Conservation (phyloP, 2,113 vertebrate species). For the Aptenodytes patagonicus region DNA sequence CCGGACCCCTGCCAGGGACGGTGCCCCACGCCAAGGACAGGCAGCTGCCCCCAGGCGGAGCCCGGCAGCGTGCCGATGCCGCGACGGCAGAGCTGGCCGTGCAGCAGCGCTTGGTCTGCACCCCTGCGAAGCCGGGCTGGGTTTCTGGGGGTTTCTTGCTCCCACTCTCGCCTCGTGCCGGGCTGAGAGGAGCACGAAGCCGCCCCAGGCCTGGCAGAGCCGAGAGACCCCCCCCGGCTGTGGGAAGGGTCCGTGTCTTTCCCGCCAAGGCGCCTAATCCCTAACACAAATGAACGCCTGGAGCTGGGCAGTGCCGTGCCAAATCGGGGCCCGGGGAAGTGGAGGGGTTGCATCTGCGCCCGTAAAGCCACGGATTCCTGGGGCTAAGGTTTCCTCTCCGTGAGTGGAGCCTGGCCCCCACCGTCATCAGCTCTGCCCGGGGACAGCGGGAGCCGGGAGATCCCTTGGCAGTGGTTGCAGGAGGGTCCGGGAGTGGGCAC, state of each 20-base stretch:
- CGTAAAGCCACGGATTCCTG: rapidly evolving
- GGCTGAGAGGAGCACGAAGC: neutral
- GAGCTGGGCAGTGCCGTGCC: neutral
- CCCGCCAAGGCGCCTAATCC: neutral
- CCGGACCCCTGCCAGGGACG: neutral
- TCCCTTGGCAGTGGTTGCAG: neutral
- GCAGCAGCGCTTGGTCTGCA: neutral
- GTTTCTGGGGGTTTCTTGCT: neutral
- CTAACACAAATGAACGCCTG: rapidly evolving
- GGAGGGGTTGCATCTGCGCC: neutral
- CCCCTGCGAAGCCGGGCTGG: no score
- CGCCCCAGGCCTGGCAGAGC: neutral
- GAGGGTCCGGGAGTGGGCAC: rapidly evolving
- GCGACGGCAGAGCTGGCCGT: neutral
- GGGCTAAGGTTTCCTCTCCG: neutral
- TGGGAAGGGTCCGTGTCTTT: neutral
- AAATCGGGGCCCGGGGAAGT: rapidly evolving
- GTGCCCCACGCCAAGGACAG: neutral
- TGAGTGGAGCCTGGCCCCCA: neutral
- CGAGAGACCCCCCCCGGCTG: neutral
- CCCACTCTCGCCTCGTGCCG: neutral
- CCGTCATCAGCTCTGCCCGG: neutral
- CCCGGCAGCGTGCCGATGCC: neutral
- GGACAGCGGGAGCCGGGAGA: rapidly evolving
- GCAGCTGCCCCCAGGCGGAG: neutral